A percentile compares a stretch with the other conserved stretches of the same genome.
These are phyloP conservation scores for Iguana delicatissima DNA, from an alignment of 2,797 vertebrate genomes.

Conservation along the genomic window DNA sequence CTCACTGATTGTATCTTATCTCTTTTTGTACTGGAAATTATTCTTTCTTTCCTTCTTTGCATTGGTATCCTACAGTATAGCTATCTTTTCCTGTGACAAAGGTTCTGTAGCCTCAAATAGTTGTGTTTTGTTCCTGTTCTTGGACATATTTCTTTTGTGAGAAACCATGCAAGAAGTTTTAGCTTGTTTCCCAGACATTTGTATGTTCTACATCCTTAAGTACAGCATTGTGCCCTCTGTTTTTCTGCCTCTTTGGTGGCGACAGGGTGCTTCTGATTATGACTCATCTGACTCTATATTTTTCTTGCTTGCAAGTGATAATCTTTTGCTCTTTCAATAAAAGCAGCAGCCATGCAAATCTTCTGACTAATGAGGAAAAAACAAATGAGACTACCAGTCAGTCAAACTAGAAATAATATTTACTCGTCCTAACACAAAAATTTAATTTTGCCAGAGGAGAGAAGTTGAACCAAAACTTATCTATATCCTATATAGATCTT, in stretches of 20 bases:
- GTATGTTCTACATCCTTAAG: neutral
- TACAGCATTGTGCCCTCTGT: neutral
- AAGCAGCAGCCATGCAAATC: neutral
- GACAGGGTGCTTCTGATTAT: neutral
- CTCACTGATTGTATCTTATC: neutral
- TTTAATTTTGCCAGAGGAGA: neutral
- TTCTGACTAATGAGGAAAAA: neutral
- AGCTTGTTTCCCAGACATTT: constrained; percentile 7
- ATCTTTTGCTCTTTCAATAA: neutral
- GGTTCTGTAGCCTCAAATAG: neutral
- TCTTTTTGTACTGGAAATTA: neutral
- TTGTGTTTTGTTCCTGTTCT: neutral
- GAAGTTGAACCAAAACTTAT: neutral
- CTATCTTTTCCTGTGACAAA: neutral
- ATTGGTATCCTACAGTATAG: neutral
- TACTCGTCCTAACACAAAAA: neutral
- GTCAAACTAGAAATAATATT: constrained; percentile 1
- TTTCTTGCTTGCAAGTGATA: constrained; percentile 25
- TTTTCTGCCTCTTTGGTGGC: neutral
- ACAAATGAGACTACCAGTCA: neutral
- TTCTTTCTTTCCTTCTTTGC: neutral
- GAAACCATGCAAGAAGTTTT: neutral
- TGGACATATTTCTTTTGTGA: neutral
- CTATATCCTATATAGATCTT: neutral
- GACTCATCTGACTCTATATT: constrained; percentile 21